phyloP scores from a whole-genome alignment of 2,797 vertebrate genomes.

The Alosa sapidissima region DNA sequence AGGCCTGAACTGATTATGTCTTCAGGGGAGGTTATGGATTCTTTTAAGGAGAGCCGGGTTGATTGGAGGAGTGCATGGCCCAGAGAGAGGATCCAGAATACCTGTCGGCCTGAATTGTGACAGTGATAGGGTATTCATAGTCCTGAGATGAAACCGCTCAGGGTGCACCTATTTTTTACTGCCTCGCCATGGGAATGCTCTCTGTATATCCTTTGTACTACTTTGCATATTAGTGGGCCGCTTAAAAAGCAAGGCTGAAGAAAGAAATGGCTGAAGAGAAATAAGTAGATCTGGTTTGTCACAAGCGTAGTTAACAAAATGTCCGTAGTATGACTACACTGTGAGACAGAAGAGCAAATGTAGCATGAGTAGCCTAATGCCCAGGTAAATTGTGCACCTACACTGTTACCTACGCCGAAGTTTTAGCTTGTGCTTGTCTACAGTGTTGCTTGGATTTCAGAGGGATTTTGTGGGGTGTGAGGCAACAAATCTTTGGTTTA shows the following conservation, averaged over 20 bases:
- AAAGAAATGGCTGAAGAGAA: background rate
- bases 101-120: constrained; percentile 16
- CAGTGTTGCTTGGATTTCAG: background rate
- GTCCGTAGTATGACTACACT: background rate
- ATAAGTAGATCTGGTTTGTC: background rate
- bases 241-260: background rate
- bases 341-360: background rate
- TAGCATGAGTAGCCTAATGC: background rate
- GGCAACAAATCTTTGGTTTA: background rate
- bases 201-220: background rate
- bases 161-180: background rate
- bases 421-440: background rate
- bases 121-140: constrained; percentile 23
- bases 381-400: background rate
- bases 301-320: background rate
- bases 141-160: background rate
- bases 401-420: background rate
- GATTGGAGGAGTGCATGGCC: background rate
- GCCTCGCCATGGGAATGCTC: background rate
- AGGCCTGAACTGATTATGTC: background rate
- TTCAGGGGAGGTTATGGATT: background rate
- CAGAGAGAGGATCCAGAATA: background rate
- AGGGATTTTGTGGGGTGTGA: background rate
- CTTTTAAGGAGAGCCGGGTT: background rate
- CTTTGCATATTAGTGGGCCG: constrained; percentile 14